phyloP scores from a whole-genome alignment of 2,888 invertebrate genomes.

The Limnephilus lunatus region DNA sequence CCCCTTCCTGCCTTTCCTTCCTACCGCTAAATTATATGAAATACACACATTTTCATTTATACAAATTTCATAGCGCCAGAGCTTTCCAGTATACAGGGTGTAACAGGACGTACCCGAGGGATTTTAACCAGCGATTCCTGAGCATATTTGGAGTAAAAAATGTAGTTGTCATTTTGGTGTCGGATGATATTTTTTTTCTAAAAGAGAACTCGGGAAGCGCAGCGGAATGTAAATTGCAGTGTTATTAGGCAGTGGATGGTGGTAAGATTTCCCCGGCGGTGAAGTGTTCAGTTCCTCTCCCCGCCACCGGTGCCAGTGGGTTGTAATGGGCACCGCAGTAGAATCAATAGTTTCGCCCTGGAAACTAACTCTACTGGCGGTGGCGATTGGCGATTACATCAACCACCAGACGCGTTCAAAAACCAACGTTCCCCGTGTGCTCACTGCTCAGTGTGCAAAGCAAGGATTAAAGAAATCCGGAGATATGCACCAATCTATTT shows the following conservation, averaged over 20 bases:
- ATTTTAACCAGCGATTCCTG: no score
- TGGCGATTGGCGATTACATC: background rate
- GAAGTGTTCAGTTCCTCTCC: background rate
- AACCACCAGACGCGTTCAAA: background rate
- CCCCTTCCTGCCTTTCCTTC: no score
- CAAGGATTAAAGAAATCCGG: background rate
- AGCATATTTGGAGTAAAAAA: no score
- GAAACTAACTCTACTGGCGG: background rate
- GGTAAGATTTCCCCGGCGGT: background rate
- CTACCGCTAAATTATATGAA: no score
- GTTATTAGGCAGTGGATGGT: background rate
- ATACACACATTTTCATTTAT: no score
- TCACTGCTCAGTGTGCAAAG: background rate
- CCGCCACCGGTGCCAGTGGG: background rate
- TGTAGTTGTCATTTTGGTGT: no score
- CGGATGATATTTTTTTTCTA: no score
- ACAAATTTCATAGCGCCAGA: no score
- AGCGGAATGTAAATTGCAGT: background rate
- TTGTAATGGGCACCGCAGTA: background rate
- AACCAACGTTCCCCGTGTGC: background rate
- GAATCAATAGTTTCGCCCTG: constrained; percentile 2
- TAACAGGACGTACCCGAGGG: no score
- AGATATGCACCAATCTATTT: no score
- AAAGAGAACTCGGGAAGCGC: background rate
- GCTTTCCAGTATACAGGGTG: no score